Percentiles rank a stretch among this genome's conserved stretches.
phyloP scores from a whole-genome alignment of 2,888 invertebrate species.

The Epinotia brunnichana region DNA sequence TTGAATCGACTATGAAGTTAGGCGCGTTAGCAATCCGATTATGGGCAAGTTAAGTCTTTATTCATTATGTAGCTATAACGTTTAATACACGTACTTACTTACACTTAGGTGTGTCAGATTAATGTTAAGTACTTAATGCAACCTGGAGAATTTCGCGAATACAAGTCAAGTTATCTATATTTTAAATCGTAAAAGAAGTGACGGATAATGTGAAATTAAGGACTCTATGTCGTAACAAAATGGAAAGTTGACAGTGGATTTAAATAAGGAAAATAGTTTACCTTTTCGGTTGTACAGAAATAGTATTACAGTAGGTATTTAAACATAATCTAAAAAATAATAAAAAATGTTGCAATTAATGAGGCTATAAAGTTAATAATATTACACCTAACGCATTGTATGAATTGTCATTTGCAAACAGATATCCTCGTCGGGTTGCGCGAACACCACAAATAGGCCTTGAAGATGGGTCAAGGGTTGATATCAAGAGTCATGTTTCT shows the following conservation, averaged over 20 bases:
- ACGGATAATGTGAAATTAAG: background rate
- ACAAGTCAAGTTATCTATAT: background rate
- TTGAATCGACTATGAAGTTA: background rate
- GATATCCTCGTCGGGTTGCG: background rate
- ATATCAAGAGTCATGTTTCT: constrained; percentile 1
- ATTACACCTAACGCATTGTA: background rate
- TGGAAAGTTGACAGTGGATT: background rate
- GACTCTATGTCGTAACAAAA: background rate
- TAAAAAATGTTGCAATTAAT: too few relatives aligned
- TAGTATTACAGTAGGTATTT: too few relatives aligned
- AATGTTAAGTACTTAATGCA: background rate
- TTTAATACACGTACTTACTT: too few relatives aligned
- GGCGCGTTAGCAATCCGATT: background rate
- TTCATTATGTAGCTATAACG: too few relatives aligned
- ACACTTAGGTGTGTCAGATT: too few relatives aligned
- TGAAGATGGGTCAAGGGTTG: constrained; percentile 4
- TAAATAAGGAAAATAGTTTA: too few relatives aligned
- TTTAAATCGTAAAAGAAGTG: background rate
- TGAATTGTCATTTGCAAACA: background rate
- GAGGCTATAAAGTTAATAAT: background rate
- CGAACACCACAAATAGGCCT: constrained; percentile 11
- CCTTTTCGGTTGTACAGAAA: too few relatives aligned
- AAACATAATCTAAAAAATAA: too few relatives aligned
- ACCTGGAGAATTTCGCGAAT: background rate
- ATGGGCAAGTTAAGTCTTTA: background rate